These are phyloP conservation scores for Epsilonema sp. DNA, from an alignment of 2,888 invertebrate genomes.

Conservation along the genomic window DNA sequence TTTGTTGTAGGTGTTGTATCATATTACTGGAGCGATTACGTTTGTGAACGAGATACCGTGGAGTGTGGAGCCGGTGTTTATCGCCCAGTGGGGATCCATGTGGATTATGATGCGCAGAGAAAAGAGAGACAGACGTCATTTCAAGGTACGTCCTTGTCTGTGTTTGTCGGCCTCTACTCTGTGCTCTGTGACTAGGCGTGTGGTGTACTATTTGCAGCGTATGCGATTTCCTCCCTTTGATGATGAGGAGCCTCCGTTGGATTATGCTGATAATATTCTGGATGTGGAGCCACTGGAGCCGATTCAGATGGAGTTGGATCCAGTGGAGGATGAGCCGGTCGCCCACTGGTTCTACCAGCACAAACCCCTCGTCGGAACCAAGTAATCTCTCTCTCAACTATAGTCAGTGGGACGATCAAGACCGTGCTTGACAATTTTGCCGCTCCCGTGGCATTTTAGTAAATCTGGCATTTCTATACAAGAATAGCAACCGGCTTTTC, in stretches of 20 bases:
- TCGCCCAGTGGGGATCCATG: slow-evolving; percentile 99
- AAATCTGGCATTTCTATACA: too few species aligned
- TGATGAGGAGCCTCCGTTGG: slow-evolving; percentile 96
- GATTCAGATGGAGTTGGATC: slow-evolving; percentile 89
- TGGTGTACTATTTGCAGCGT: too few species aligned
- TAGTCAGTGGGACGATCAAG: too few species aligned
- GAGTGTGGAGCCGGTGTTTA: slow-evolving; percentile 96
- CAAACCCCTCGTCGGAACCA: slow-evolving; percentile 75
- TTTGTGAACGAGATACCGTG: slow-evolving; percentile 99
- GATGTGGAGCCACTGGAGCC: slow-evolving; percentile 98
- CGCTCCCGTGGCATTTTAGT: too few species aligned
- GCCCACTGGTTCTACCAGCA: slow-evolving; percentile 97
- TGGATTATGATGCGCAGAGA: slow-evolving; percentile 99
- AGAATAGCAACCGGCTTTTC: too few species aligned
- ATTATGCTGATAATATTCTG: slow-evolving; percentile 95
- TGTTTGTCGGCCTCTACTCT: too few species aligned
- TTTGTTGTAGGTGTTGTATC: slow-evolving; percentile 51
- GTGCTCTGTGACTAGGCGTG: too few species aligned
- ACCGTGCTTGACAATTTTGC: too few species aligned
- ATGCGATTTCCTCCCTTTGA: slow-evolving; percentile 99
- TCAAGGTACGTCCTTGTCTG: slow-evolving; percentile 41
- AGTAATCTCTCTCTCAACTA: slow-evolving; percentile 41
- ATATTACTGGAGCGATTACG: slow-evolving; percentile 97
- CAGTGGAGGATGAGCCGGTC: slow-evolving; percentile 54
- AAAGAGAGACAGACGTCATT: slow-evolving; percentile 91